phyloP scores from a whole-genome alignment of 2,113 vertebrate species.

The Copsychus sechellarum region DNA sequence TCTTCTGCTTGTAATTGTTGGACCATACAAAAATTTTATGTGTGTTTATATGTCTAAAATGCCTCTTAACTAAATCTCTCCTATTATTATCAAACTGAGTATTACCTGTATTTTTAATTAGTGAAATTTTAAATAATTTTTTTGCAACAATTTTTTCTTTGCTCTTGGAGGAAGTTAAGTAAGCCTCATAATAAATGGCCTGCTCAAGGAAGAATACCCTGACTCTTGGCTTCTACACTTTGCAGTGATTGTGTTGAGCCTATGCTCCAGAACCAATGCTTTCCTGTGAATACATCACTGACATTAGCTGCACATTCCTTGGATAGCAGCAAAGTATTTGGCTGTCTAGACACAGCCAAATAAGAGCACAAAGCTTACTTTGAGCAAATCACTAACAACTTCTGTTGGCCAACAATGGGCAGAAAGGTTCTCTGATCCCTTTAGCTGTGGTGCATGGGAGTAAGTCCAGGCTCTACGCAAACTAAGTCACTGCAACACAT shows the following conservation, averaged over 20 bases:
- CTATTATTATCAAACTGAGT: neutral
- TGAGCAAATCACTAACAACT: conserved; percentile 65
- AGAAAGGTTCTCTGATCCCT: conserved; percentile 44
- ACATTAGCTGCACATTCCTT: conserved; percentile 66
- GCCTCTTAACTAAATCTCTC: neutral
- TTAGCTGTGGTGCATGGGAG: neutral
- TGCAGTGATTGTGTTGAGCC: neutral
- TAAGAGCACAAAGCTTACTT: conserved; percentile 67
- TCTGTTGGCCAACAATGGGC: conserved; percentile 47
- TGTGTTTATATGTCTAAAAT: neutral
- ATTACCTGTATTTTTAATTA: neutral
- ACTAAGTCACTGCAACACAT: conserved; percentile 19
- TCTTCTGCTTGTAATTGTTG: neutral
- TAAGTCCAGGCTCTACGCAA: neutral
- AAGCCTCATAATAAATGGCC: neutral
- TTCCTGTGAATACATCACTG: conserved; percentile 50
- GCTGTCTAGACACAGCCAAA: conserved; percentile 72
- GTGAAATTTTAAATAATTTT: neutral
- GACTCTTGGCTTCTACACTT: neutral
- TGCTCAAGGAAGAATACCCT: neutral
- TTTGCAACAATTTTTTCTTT: neutral
- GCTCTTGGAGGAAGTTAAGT: neutral
- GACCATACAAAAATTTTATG: neutral
- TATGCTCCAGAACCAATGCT: conserved; percentile 42
- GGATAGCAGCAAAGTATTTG: conserved; percentile 55